These are phyloP conservation scores for Heteractis magnifica DNA, from an alignment of 92 coral and sea anemone species.

Conservation along the genomic window DNA sequence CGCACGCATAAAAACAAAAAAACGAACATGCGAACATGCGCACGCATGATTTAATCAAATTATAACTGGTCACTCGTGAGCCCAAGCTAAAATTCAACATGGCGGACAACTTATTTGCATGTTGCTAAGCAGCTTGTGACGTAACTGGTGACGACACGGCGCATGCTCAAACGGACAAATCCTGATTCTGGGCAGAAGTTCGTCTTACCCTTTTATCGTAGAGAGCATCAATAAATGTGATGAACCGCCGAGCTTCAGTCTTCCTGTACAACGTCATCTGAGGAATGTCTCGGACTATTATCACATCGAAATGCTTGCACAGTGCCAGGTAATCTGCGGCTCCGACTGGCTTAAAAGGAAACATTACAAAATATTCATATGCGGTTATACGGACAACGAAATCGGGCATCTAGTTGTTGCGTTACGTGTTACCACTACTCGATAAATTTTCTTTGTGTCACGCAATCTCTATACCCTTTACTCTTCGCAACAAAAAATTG, in stretches of 20 bases:
- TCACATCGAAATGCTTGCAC: constrained; percentile 78
- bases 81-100: too few relatives aligned
- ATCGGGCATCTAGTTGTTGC: too few relatives aligned
- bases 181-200: background rate
- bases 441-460: too few relatives aligned
- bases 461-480: too few relatives aligned
- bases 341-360: constrained; percentile 73
- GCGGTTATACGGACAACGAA: background rate
- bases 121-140: too few relatives aligned
- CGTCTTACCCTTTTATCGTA: constrained; percentile 86
- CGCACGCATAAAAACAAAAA: background rate
- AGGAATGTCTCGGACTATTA: constrained; percentile 80
- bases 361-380: background rate
- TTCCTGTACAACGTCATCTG: constrained; percentile 79
- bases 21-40: background rate
- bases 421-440: too few relatives aligned
- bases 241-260: constrained; percentile 92
- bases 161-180: background rate
- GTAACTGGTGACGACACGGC: too few relatives aligned
- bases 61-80: too few relatives aligned
- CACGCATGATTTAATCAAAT: background rate
- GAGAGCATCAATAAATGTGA: constrained; percentile 85
- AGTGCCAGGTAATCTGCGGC: constrained; percentile 93
- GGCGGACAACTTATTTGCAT: too few relatives aligned
- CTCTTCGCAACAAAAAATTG: too few relatives aligned